Base-by-base conservation (phyloP, 2,797 vertebrate genomes). In the Manis javanica region DNA sequence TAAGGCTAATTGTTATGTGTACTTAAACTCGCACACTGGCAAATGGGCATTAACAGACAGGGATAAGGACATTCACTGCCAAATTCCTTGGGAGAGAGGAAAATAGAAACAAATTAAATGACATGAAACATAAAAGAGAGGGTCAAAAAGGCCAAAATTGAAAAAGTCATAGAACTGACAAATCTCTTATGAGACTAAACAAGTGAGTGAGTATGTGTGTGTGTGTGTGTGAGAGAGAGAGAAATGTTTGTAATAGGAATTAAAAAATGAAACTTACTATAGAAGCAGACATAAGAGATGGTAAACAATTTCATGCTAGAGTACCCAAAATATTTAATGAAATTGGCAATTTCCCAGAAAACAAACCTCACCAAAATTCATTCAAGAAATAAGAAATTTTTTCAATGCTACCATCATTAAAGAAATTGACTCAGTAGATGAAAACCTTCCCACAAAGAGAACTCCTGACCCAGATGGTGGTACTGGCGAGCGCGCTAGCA, bases 321-420 rank as follows among this genome's bases (percentile, higher is more conserved):
- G 37, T 83, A 2, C 31, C 55, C 59, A 21, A 77, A 39, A 61
- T 1, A 0, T 34, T 77, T 23, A 64, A 85, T 4, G 34, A 75
- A 90, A 87, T 18, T 8, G 24, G 15, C 11, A 72, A 66, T 61
- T 81, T 79, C 34, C 55, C 59, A 84, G 77, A 23, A 92, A 96
- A 61, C 10, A 42, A 89, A 71, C 77, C 66, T 64, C 95, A 71
- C 34, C 39, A 91, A 71, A 91, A 69, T 15, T 68, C 9, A 31
- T 57, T 66, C 37, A 64, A 81, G 71, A 69, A 87, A 16, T 63
- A 84, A 83, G 51, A 85, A 13, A 29, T 15, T 11, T 66, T 11
- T 7, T 21, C 29, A 91, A 87, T 81, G 18, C 46, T 64, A 31
- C 71, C 16, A 49, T 34, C 49, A 55, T 34, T 51, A 75, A 75